Evolutionary conservation across 1,140 invertebrate genomes (phyloP).

Genomic region (Dendrolimus kikuchii): DNA sequence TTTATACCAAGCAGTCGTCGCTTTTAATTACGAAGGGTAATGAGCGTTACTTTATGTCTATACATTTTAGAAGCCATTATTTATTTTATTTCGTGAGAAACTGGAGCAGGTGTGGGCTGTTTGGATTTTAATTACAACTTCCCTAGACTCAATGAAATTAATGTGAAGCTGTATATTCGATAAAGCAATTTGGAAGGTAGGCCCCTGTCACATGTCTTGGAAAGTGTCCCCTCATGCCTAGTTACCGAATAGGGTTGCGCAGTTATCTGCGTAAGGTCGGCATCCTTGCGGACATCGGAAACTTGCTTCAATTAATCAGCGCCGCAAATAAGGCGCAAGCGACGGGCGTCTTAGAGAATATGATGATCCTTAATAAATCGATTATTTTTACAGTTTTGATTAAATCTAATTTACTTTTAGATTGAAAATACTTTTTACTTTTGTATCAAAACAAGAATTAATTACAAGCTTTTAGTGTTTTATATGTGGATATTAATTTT

Average conservation of each 20-base stretch:
- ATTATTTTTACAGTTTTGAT: too few relatives aligned
- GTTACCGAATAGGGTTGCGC: slow-evolving; percentile 15
- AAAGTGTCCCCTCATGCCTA: slow-evolving; percentile 16
- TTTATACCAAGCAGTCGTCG: not conserved
- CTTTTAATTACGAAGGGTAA: not conserved
- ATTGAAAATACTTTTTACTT: too few relatives aligned
- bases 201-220: slow-evolving; percentile 19
- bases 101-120: too few relatives aligned
- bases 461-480: too few relatives aligned
- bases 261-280: slow-evolving; percentile 24
- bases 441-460: too few relatives aligned
- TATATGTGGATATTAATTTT: too few relatives aligned
- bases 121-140: too few relatives aligned
- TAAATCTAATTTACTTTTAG: too few relatives aligned
- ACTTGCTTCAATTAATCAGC: slow-evolving; percentile 31
- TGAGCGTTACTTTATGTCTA: too few relatives aligned
- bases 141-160: too few relatives aligned
- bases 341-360: slow-evolving; percentile 2
- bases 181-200: slow-evolving; percentile 19
- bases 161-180: not conserved
- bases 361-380: not conserved
- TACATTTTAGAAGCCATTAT: too few relatives aligned
- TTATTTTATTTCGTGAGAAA: too few relatives aligned
- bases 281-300: slow-evolving; percentile 21
- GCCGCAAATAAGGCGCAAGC: slow-evolving; percentile 3